These are phyloP conservation scores for Pseudomyrmex flavicornis DNA, from an alignment of 1,140 invertebrate species.

Conservation along the genomic window DNA sequence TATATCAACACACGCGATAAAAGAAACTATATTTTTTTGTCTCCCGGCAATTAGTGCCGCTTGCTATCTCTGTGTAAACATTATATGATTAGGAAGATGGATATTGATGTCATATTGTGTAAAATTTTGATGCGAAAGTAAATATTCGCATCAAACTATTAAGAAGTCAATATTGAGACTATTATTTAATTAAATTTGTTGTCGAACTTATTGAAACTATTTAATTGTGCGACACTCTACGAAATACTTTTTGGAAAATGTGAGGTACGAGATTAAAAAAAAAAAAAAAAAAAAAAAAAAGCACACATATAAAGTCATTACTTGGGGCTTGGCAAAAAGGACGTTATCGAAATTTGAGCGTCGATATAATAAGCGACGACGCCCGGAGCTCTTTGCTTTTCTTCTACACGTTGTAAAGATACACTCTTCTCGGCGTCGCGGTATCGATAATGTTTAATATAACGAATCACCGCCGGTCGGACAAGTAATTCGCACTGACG, in stretches of 20 bases:
- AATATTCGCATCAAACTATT: too few species aligned
- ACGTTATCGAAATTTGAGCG: constrained; percentile 12
- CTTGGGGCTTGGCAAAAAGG: not conserved
- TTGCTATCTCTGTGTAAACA: constrained; percentile 28
- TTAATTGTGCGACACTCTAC: too few species aligned
- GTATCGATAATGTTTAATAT: constrained; percentile 65
- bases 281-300: constrained; percentile 9
- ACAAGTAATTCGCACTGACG: constrained; percentile 60
- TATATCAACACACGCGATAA: constrained; percentile 13
- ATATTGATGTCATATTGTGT: not conserved
- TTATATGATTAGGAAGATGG: constrained; percentile 13
- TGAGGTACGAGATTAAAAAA: not conserved
- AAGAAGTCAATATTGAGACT: too few species aligned
- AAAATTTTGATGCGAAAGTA: not conserved
- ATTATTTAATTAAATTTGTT: not conserved
- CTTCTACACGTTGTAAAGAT: constrained; percentile 4
- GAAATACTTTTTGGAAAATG: too few species aligned
- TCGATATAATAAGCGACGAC: constrained; percentile 34
- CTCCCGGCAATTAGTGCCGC: constrained; percentile 33
- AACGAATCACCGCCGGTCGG: constrained; percentile 39
- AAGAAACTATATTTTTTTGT: constrained; percentile 1
- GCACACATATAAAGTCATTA: constrained; percentile 16
- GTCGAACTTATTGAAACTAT: not conserved
- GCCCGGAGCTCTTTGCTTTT: constrained; percentile 19
- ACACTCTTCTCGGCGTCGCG: not conserved